Evolutionary conservation across 2,888 invertebrate genomes (phyloP), one percentile per base, ranked within the genome.

Genomic region (Tipula confusa): DNA sequence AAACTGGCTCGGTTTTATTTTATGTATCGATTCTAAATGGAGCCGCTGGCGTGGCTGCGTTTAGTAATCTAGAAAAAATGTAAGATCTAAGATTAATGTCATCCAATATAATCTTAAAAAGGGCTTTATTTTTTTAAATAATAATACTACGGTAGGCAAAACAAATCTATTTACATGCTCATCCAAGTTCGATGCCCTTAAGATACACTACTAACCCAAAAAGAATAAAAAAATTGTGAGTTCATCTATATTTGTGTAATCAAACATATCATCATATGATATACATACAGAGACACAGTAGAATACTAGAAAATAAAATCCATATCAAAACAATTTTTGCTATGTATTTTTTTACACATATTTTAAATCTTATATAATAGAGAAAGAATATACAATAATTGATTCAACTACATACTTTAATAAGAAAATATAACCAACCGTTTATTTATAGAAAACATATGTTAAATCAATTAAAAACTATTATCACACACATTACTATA

Each of bases 391-490:
- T 24, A 64, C 3, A 24, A 24, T 24, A 64, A 64, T 64, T 64
- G 64, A 64, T 64, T 24, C 64, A 1, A 64, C 64, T 24, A 64
- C 64, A 18, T 18, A 64, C 64, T 64, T 64, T 64, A 6, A 43
- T 43, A 43, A 36, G n/a, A 43, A 43, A 1, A 43, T 43, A 24
- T n/a, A 43, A 9, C 3, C 15, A 43, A 43, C n/a, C 36, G 3
- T 24, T 4, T 64, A 64, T 64, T 24, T 24, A 64, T 48, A 64
- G 18, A n/a, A 24, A 64, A 64, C 64, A 64, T 64, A 64, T 64
- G 64, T 64, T 64, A 24, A 64, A 64, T 64, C 64, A 64, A 64
- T 64, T 64, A 64, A 64, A 64, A 64, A 64, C 64, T 64, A 64
- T 64, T 24, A 64, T 64, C 24, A 64, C 64, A 64, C 64, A 64